Evolutionary conservation across 2,888 invertebrate species (phyloP).

Genomic region (Brachyptera putata): DNA sequence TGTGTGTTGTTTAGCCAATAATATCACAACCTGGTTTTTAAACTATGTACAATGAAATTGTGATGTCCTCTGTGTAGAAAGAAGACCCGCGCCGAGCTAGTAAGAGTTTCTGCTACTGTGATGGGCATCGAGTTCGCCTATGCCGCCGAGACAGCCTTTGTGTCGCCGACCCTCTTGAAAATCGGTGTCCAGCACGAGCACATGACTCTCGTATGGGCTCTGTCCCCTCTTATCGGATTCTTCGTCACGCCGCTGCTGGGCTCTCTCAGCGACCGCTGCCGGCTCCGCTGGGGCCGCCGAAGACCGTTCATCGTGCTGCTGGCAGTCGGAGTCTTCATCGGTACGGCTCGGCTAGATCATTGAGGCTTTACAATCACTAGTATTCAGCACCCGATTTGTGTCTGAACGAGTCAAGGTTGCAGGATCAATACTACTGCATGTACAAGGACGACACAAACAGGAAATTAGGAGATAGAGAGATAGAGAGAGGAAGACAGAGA

Average conservation of each 20-base stretch:
- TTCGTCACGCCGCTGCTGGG: constrained; percentile 90
- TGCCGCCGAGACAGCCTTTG: constrained; percentile 95
- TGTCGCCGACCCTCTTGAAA: constrained; percentile 88
- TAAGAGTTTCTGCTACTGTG: constrained; percentile 87
- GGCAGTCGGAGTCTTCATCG: constrained; percentile 84
- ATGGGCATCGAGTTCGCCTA: constrained; percentile 98
- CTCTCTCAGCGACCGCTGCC: constrained; percentile 87
- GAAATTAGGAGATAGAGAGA: no score
- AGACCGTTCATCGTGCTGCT: constrained; percentile 87
- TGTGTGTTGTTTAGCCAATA: no score
- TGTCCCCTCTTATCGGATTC: constrained; percentile 91
- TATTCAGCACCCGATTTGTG: no score
- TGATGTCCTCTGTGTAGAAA: no score
- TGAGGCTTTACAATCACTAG: no score
- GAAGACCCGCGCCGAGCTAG: constrained; percentile 74
- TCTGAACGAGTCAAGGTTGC: no score
- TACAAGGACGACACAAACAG: no score
- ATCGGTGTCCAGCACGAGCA: constrained; percentile 88
- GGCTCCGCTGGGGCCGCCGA: constrained; percentile 72
- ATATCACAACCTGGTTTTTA: no score
- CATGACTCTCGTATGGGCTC: constrained; percentile 94
- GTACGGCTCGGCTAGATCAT: no score
- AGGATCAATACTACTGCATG: no score
- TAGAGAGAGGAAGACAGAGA: no score
- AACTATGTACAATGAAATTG: no score